Evolutionary conservation across 2,113 vertebrate species (phyloP), one percentile per base, ranked within the genome.

Genomic region (Spermophilus dauricus): DNA sequence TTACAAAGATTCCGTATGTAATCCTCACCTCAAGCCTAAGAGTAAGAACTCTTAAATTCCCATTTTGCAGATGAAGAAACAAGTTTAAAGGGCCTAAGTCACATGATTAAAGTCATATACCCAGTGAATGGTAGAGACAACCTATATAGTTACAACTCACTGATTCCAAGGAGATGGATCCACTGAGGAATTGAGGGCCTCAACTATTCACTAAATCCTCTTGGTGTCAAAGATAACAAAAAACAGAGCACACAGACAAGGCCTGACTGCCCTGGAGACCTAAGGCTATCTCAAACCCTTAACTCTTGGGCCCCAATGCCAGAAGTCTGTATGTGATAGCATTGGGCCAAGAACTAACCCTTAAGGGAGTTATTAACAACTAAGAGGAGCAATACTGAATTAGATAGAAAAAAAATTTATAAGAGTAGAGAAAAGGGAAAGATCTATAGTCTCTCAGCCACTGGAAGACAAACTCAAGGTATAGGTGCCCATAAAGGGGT

Each of bases 1-100:
- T 67, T 90, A 82, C 18, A 69, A 2, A 34, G 24, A 45, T 58
- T 51, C 69, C 67, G 65, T 91, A 70, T 86, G 87, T 80, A 24
- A 86, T 76, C 77, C 61, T 63, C 61, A 26, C 61, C 22, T 26
- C 61, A 63, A 63, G 8, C 22, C 61, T 63, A 63, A 63, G 42
- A 77, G 32, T 53, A 77, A 89, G 39, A 93, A 88, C 58, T 37
- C 56, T 82, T 63, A 61, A 20, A 70, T 53, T 75, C 45, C 51
- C 89, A 94, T 84, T 87, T 84, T 67, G 73, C 6, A 92, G 69
- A 65, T 85, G 22, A 89, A 97, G 61, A 91, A 91, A 76, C 37
- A 58, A 56, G n/a, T 8, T 72, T 67, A 9, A 58, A 61, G 69
- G 76, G 63, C n/a, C 53, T 70, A 86, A 86, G 75, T 84, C 89